A percentile compares a stretch with the other conserved stretches of the same genome.
phyloP scores from a whole-genome alignment of 2,888 invertebrate genomes.

The Julus scandinavius region DNA sequence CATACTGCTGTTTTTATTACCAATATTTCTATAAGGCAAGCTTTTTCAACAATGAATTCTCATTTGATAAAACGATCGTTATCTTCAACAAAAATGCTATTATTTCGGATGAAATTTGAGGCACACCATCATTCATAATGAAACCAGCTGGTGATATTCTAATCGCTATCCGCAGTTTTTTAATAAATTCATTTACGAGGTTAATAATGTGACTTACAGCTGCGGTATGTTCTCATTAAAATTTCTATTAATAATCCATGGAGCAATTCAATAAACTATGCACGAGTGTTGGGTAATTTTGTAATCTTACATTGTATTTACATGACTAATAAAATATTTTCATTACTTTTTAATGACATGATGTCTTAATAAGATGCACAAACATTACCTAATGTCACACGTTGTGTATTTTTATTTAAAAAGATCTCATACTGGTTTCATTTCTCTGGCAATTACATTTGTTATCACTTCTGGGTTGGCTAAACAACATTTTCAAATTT shows the following conservation, averaged over 20 bases:
- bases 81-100: background rate
- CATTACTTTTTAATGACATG: too few relatives aligned
- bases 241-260: background rate
- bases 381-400: too few relatives aligned
- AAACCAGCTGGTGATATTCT: constrained; percentile 25
- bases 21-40: background rate
- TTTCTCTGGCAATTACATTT: background rate
- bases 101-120: background rate
- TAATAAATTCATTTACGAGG: background rate
- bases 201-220: constrained; percentile 26
- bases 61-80: background rate
- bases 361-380: too few relatives aligned
- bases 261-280: background rate
- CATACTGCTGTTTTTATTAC: too few relatives aligned
- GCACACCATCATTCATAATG: constrained; percentile 22
- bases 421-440: background rate
- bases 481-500: background rate
- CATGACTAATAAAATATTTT: background rate
- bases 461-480: background rate
- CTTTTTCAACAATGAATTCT: background rate
- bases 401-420: too few relatives aligned
- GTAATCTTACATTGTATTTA: background rate
- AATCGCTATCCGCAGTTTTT: background rate
- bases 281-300: background rate
- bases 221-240: background rate